Evolutionary conservation across 2,888 invertebrate genomes (phyloP).

Genomic region (Mechanitis mazaeus): DNA sequence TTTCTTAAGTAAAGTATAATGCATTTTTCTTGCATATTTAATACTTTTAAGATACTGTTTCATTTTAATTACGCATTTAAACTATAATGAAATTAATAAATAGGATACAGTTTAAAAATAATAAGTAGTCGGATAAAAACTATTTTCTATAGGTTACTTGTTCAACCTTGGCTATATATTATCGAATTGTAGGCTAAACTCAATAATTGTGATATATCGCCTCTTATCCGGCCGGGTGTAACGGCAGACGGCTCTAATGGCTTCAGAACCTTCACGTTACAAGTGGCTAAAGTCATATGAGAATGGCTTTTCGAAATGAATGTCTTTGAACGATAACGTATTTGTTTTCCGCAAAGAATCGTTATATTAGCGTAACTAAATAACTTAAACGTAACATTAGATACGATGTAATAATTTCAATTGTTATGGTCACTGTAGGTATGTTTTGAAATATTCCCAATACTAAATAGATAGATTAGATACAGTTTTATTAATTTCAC

Average conservation of each 20-base stretch:
- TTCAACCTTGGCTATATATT: slow-evolving; percentile 13
- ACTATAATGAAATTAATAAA: not conserved
- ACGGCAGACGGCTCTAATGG: slow-evolving; percentile 66
- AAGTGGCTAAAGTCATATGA: slow-evolving; percentile 39
- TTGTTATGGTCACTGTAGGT: too few species aligned
- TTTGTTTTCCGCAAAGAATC: slow-evolving; percentile 5
- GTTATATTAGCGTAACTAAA: not conserved
- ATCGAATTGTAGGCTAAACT: slow-evolving; percentile 40
- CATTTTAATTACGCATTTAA: not conserved
- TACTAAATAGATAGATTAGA: too few species aligned
- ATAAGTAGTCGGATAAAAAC: not conserved
- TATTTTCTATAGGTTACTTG: not conserved
- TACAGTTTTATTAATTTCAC: too few species aligned
- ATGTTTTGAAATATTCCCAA: too few species aligned
- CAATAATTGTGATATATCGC: slow-evolving; percentile 71
- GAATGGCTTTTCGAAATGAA: slow-evolving; percentile 19
- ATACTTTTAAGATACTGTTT: too few species aligned
- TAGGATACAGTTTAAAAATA: not conserved
- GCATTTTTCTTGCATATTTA: not conserved
- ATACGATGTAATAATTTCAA: too few species aligned
- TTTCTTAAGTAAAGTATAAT: slow-evolving; percentile 1
- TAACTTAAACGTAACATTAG: too few species aligned
- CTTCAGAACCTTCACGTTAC: slow-evolving; percentile 49
- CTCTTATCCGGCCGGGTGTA: slow-evolving; percentile 52
- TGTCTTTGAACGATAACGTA: slow-evolving; percentile 1